Percentiles rank a stretch among this genome's conserved stretches.
Conservation (phyloP, 2,113 vertebrate genomes). For the Willisornis vidua region DNA sequence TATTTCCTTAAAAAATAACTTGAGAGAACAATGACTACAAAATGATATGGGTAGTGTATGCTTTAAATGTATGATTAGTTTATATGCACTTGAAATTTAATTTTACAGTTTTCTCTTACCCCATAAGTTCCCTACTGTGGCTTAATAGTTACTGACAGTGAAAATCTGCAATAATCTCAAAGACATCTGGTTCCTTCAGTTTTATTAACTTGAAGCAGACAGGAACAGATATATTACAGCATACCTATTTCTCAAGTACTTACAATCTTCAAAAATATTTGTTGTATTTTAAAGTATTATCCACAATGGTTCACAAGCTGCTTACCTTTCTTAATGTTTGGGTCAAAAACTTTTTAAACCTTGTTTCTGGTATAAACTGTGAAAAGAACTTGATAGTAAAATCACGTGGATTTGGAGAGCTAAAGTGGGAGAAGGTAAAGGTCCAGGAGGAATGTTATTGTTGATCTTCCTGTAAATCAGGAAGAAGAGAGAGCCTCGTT, state of each 20-base stretch:
- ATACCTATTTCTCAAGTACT: neutral
- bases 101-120: neutral
- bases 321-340: neutral
- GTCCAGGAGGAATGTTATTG: neutral
- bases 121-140: neutral
- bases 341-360: neutral
- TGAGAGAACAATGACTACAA: neutral
- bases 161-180: neutral
- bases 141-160: constrained; percentile 16
- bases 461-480: neutral
- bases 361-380: neutral
- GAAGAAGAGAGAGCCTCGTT: neutral
- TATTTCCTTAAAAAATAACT: neutral
- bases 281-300: neutral
- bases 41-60: neutral
- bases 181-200: neutral
- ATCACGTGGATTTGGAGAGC: neutral
- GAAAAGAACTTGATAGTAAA: neutral
- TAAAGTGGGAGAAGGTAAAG: neutral
- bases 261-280: neutral
- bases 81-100: neutral
- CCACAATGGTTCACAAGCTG: neutral
- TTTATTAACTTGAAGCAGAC: neutral
- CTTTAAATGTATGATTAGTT: neutral
- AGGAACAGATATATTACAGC: neutral